Evolutionary conservation across 2,888 invertebrate genomes (phyloP).

Genomic region (Cantharis lateralis): DNA sequence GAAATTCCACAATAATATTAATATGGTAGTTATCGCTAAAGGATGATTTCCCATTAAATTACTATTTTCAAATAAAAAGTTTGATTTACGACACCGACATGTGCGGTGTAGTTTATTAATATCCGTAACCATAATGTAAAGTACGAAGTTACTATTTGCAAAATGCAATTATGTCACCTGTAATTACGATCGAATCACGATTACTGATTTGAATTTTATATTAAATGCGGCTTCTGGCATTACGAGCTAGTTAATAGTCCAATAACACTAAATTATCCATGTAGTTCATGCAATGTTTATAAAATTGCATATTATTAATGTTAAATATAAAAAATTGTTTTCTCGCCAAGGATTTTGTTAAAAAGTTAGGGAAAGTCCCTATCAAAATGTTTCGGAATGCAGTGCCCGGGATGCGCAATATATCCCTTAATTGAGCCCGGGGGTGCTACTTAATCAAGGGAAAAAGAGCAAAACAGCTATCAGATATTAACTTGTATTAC

Average conservation of each 20-base stretch:
- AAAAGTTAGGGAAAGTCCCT: too few species aligned
- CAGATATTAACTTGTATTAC: too few species aligned
- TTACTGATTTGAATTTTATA: background rate
- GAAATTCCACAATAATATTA: background rate
- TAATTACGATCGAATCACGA: background rate
- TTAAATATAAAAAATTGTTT: too few species aligned
- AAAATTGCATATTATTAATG: too few species aligned
- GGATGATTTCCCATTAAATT: background rate
- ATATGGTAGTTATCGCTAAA: background rate
- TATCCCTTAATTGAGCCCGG: too few species aligned
- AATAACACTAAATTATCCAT: too few species aligned
- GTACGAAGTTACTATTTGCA: background rate
- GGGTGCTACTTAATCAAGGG: too few species aligned
- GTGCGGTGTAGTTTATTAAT: background rate
- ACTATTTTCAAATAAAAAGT: background rate
- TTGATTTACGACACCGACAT: background rate
- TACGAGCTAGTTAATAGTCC: background rate
- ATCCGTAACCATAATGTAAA: background rate
- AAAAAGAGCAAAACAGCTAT: too few species aligned
- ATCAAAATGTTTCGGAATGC: too few species aligned
- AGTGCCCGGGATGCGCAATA: too few species aligned
- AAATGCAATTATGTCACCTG: background rate
- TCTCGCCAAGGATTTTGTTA: too few species aligned
- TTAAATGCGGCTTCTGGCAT: background rate
- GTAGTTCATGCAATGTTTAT: too few species aligned